Percentiles rank a stretch among this genome's conserved stretches.
phyloP scores from a whole-genome alignment of 2,113 vertebrate genomes.

The Trichomycterus rosablanca region DNA sequence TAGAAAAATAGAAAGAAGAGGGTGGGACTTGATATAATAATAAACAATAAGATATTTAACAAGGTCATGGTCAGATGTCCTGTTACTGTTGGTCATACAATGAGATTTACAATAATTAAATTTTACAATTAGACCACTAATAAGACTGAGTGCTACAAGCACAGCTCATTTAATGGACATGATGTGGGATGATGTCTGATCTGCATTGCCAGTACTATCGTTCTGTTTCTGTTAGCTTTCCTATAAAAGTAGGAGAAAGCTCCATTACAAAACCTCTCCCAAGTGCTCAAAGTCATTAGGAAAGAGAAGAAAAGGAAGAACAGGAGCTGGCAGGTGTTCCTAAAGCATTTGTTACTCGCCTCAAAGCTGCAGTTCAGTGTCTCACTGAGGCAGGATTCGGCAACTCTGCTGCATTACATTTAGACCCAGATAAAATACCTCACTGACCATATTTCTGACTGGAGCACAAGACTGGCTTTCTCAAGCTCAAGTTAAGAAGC shows the following conservation, averaged over 20 bases:
- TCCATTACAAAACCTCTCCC: not conserved
- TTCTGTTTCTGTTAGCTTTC: not conserved
- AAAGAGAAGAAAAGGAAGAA: conserved; percentile 4
- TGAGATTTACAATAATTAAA: too few species aligned
- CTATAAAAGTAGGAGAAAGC: not conserved
- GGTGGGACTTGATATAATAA: too few species aligned
- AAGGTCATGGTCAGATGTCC: too few species aligned
- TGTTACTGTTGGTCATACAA: too few species aligned
- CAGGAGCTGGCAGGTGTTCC: not conserved
- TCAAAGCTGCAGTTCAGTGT: conserved; percentile 15
- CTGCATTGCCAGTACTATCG: not conserved
- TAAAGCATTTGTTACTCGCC: conserved; percentile 22
- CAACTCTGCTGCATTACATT: conserved; percentile 5
- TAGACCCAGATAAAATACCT: conserved; percentile 28
- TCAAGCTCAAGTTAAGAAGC: not conserved
- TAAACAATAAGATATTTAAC: too few species aligned
- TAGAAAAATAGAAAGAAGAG: too few species aligned
- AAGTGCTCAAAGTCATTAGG: conserved; percentile 9
- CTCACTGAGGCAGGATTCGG: conserved; percentile 21
- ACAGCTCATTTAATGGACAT: not conserved
- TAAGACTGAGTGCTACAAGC: not conserved
- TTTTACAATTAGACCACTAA: too few species aligned
- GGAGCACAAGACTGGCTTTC: not conserved
- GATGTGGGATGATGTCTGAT: not conserved
- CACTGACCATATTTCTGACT: conserved; percentile 4